A percentile compares a stretch with the other conserved stretches of the same genome.
Conservation (phyloP, 2,888 invertebrate genomes). For the Microplitis manilae region DNA sequence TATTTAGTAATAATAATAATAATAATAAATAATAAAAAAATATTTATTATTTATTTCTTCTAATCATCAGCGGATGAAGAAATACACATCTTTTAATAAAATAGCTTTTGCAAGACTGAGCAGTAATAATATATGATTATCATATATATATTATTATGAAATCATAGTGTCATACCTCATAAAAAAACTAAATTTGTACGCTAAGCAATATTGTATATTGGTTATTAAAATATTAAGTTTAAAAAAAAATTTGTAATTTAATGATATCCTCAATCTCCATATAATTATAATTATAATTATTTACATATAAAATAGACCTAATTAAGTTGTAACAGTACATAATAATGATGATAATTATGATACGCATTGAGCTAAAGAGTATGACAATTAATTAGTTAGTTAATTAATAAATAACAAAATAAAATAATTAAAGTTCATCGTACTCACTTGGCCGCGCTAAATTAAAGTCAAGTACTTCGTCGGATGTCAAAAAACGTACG, state of each 20-base stretch:
- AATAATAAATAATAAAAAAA: not conserved
- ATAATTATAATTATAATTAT: constrained; percentile 12
- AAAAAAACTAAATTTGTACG: not conserved
- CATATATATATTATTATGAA: not conserved
- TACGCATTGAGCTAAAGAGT: no score
- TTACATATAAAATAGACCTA: constrained; percentile 8
- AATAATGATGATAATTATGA: not conserved
- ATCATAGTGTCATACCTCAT: not conserved
- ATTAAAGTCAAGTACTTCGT: constrained; percentile 74
- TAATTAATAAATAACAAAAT: not conserved
- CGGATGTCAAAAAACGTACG: constrained; percentile 74
- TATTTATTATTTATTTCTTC: not conserved
- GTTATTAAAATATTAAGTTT: not conserved
- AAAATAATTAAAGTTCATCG: constrained; percentile 51
- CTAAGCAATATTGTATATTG: not conserved
- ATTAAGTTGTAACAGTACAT: not conserved
- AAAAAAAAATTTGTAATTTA: not conserved
- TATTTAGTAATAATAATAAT: not conserved
- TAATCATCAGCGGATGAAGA: not conserved
- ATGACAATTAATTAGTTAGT: no score
- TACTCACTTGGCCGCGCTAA: constrained; percentile 67
- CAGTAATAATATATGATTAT: not conserved
- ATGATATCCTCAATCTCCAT: not conserved
- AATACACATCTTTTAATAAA: not conserved
- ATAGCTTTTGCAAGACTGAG: constrained; percentile 10